Evolutionary conservation across 2,888 invertebrate species (phyloP).

Genomic region (Drosophila dives): DNA sequence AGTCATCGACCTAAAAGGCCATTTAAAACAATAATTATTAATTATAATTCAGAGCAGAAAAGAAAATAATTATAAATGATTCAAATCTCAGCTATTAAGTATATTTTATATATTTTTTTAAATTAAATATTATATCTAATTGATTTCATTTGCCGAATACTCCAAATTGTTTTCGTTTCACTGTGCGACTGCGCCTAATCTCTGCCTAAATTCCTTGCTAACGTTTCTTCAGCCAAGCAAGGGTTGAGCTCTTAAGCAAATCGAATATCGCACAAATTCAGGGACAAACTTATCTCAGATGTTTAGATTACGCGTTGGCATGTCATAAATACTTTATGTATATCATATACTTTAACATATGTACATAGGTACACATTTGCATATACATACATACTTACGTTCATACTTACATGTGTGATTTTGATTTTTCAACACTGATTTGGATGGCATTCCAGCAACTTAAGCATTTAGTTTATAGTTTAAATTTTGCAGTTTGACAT

Average conservation of each 20-base stretch:
- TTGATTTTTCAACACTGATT: not conserved
- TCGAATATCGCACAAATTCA: conserved; percentile 15
- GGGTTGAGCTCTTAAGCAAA: conserved; percentile 35
- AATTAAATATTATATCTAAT: not conserved
- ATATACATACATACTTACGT: not conserved
- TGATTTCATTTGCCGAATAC: not conserved
- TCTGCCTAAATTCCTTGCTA: too few species aligned
- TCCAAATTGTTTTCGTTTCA: conserved; percentile 1
- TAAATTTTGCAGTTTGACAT: not conserved
- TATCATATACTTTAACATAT: not conserved
- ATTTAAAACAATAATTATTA: not conserved
- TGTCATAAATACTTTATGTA: not conserved
- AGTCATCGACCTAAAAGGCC: not conserved
- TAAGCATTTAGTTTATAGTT: not conserved
- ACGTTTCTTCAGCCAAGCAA: too few species aligned
- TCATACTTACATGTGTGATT: not conserved
- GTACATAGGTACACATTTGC: not conserved
- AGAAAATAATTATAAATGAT: too few species aligned
- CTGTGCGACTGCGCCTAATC: conserved; percentile 15
- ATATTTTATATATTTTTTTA: not conserved
- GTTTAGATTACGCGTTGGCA: too few species aligned
- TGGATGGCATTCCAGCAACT: not conserved
- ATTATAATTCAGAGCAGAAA: not conserved
- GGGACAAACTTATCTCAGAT: conserved; percentile 4
- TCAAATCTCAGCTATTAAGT: not conserved